Evolutionary conservation across 2,888 invertebrate species (phyloP).

Genomic region (Neria commutata): DNA sequence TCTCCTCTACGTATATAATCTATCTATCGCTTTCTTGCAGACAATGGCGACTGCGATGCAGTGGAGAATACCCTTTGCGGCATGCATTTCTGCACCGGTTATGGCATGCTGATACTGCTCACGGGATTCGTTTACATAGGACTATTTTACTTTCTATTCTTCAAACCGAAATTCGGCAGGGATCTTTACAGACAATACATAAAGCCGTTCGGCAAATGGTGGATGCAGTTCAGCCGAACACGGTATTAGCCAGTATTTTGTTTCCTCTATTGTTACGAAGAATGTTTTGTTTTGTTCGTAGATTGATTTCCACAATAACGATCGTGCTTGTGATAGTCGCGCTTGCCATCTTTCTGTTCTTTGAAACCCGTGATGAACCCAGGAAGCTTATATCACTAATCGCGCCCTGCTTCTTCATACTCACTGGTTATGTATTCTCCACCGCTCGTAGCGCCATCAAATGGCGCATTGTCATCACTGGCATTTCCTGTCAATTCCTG

Average conservation of each 20-base stretch:
- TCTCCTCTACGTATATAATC: not conserved
- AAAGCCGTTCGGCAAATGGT: constrained; percentile 40
- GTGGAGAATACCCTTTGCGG: constrained; percentile 38
- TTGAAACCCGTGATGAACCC: constrained; percentile 68
- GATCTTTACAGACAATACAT: constrained; percentile 37
- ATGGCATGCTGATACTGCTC: constrained; percentile 74
- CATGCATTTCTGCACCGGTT: constrained; percentile 68
- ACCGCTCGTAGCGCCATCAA: constrained; percentile 68
- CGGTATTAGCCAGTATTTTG: constrained; percentile 33
- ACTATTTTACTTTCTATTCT: constrained; percentile 68
- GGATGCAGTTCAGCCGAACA: constrained; percentile 48
- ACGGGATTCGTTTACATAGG: constrained; percentile 68
- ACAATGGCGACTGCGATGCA: constrained; percentile 29
- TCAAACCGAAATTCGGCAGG: constrained; percentile 65
- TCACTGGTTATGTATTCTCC: constrained; percentile 70
- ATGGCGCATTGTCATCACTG: constrained; percentile 82
- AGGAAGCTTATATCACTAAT: constrained; percentile 72
- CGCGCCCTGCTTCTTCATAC: constrained; percentile 70
- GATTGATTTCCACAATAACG: constrained; percentile 59
- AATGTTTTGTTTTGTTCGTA: not conserved
- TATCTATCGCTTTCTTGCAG: constrained; percentile 1
- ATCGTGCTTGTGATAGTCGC: constrained; percentile 62
- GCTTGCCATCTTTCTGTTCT: constrained; percentile 67
- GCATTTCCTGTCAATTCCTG: constrained; percentile 81
- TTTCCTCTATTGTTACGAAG: not conserved